Evolutionary conservation across 2,797 vertebrate species (phyloP).

Genomic region (Siniperca obscura): DNA sequence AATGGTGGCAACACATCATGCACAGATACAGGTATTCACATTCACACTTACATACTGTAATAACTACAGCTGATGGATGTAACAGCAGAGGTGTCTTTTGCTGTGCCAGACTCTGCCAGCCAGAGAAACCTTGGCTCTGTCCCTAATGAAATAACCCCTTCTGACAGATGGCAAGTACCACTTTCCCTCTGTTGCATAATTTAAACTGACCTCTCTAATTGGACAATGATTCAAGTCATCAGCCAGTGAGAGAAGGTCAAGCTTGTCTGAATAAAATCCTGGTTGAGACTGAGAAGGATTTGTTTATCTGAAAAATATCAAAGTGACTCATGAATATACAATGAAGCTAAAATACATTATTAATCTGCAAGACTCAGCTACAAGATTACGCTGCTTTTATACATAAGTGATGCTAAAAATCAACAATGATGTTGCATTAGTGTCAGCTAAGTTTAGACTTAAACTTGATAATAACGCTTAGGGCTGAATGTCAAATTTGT

Average conservation of each 20-base stretch:
- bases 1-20: neutral
- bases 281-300: constrained; percentile 40
- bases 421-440: constrained; percentile 20
- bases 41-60: neutral
- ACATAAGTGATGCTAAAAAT: constrained; percentile 28
- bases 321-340: constrained; percentile 44
- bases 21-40: constrained; percentile 1
- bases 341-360: constrained; percentile 35
- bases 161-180: constrained; percentile 74
- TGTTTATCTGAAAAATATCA: constrained; percentile 57
- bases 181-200: constrained; percentile 73
- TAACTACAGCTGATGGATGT: constrained; percentile 11
- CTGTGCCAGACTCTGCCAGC: constrained; percentile 31
- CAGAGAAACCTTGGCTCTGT: constrained; percentile 36
- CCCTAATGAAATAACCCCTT: constrained; percentile 72
- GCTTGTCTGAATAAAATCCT: constrained; percentile 63
- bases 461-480: neutral
- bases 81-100: constrained; percentile 34
- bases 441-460: constrained; percentile 27
- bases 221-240: constrained; percentile 77
- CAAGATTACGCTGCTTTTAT: constrained; percentile 11
- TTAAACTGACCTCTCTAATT: constrained; percentile 78
- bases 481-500: constrained; percentile 16
- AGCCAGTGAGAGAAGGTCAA: constrained; percentile 72
- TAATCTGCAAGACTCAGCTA: constrained; percentile 17